Base-by-base conservation (phyloP, 2,797 vertebrate genomes). In the Microctenopoma steveboyesi region DNA sequence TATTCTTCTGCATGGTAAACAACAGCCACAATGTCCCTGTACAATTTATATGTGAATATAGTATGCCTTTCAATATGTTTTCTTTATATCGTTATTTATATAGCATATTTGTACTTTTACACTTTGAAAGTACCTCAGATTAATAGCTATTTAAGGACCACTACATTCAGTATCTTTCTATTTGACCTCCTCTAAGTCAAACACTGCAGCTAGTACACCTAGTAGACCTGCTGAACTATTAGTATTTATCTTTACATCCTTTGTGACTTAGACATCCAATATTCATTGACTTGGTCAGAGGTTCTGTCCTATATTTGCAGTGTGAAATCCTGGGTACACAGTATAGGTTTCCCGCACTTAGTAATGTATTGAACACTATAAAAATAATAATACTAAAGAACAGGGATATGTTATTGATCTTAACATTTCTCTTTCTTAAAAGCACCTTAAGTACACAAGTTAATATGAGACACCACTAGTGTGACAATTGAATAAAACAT, bases 341-440 rank as follows among this genome's bases (percentile, higher is more conserved):
- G 42, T 27, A 27, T 27, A 2, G 57, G 55, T 25, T 33, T 15
- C 39, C 13, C 53, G 64, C 27, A 53, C 55, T 51, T 64, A 46
- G 30, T 56, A 9, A 8, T 2, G 16, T 49, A 11, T 45, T 52
- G 28, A 75, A n/a, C 25, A 45, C 28, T 22, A 30, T n/a, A 48
- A 4, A 6, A 58, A 43, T 7, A 7, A 35, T 35, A 35, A 35
- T 8, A 35, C 5, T 33, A 42, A 42, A 10, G 12, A 10, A 12
- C 60, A 51, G 30, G 39, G 12, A 35, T 25, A 14, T 15, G 5
- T 22, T 70, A 80, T 80, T 55, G 69, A 78, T 70, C 48, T 1
- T 1, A 15, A n/a, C 15, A 33, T 53, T 33, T 43, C 15, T 52
- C 54, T 48, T 30, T 67, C 25, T 61, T n/a, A 35, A 58, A 55